phyloP scores from a whole-genome alignment of 37 sponge, comb jelly and placozoan genomes.

The Agelas oroides region DNA sequence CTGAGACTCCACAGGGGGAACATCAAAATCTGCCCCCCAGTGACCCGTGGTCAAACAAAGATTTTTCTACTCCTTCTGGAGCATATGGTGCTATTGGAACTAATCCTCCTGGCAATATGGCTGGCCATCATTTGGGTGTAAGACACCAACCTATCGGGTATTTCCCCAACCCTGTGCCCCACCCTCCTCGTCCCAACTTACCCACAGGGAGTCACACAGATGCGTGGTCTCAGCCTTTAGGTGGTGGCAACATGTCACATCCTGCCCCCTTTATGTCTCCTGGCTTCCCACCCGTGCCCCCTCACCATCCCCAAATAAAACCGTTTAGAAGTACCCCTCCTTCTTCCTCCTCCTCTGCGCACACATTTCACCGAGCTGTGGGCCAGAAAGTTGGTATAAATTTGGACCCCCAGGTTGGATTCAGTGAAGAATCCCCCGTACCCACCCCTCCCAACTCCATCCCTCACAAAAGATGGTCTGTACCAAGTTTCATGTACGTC shows the following conservation, averaged over 20 bases:
- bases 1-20: constrained; percentile 40
- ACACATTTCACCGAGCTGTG: not conserved
- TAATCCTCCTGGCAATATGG: constrained; percentile 12
- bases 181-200: not conserved
- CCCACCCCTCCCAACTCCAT: not conserved
- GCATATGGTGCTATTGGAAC: constrained; percentile 57
- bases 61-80: constrained; percentile 14
- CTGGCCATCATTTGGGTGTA: not conserved
- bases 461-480: constrained; percentile 48
- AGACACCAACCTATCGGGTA: not conserved
- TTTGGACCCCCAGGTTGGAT: too few relatives aligned
- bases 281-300: constrained; percentile 8
- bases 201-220: not conserved
- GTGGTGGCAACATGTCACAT: too few relatives aligned
- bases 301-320: not conserved
- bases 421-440: too few relatives aligned
- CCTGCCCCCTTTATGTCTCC: not conserved
- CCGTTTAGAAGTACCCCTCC: not conserved
- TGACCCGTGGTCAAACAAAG: not conserved
- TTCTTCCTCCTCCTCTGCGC: constrained; percentile 1
- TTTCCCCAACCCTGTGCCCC: not conserved
- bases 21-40: constrained; percentile 22
- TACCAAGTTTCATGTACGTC: constrained; percentile 13
- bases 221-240: too few relatives aligned
- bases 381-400: not conserved